Conservation (phyloP, 2,888 invertebrate genomes). For the Cecidostiba fungosa region DNA sequence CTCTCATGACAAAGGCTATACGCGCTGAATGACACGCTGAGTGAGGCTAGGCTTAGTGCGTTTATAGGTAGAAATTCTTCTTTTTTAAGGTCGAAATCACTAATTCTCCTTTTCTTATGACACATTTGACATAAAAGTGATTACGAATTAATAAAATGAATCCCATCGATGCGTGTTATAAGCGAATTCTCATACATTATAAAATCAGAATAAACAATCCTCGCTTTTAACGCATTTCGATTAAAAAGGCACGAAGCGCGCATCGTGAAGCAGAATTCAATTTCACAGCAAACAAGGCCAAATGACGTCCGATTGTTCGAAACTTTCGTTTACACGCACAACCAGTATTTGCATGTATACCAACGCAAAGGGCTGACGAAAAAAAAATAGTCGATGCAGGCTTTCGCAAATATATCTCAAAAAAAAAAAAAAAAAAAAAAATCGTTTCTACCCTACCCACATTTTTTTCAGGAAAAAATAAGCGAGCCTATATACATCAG, state of each 20-base stretch:
- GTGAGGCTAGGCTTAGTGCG: neutral
- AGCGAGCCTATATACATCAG: neutral
- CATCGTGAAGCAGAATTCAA: neutral
- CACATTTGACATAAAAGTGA: too few species aligned
- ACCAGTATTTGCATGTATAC: neutral
- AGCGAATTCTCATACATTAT: neutral
- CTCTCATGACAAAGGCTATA: constrained; percentile 4
- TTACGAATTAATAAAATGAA: too few species aligned
- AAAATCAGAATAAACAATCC: neutral
- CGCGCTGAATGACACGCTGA: neutral
- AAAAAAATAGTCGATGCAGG: neutral
- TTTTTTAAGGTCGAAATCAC: neutral
- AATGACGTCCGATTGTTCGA: neutral
- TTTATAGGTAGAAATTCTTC: neutral
- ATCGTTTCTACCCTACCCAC: neutral
- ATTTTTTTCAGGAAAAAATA: too few species aligned
- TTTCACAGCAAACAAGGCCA: neutral
- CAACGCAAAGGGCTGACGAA: neutral
- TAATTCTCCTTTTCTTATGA: too few species aligned
- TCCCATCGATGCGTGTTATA: too few species aligned
- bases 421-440: neutral
- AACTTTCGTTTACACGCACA: neutral
- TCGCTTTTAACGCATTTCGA: neutral
- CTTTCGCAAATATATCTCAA: neutral
- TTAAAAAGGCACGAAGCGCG: neutral